Conservation (phyloP, 2,797 vertebrate genomes). For the Liparis tanakae region DNA sequence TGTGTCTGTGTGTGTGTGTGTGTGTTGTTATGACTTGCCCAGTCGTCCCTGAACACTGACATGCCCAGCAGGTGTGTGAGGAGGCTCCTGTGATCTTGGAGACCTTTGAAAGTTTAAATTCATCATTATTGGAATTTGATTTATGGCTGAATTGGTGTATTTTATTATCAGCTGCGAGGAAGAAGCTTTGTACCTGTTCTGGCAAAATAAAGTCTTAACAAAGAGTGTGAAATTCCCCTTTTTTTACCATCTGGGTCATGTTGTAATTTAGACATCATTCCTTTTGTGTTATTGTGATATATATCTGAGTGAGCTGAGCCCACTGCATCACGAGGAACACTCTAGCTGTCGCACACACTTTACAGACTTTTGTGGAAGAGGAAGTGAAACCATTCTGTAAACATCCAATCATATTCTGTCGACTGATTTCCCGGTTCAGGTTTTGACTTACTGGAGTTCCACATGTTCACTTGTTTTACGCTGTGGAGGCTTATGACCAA, state of each 20-base stretch:
- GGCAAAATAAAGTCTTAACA: constrained; percentile 27
- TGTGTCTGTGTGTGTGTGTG: constrained; percentile 40
- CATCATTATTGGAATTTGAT: constrained; percentile 73
- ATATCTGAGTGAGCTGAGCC: background rate
- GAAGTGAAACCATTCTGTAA: background rate
- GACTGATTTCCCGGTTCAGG: background rate
- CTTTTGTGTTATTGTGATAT: background rate
- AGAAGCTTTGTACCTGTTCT: constrained; percentile 38
- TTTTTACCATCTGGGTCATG: constrained; percentile 14
- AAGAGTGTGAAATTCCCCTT: constrained; percentile 20
- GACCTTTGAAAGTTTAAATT: constrained; percentile 72
- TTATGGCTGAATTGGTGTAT: constrained; percentile 60
- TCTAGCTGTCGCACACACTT: background rate
- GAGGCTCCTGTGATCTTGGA: constrained; percentile 74
- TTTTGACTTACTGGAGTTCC: background rate
- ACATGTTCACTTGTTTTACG: too few relatives aligned
- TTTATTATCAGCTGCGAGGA: constrained; percentile 53
- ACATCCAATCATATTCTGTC: background rate
- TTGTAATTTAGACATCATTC: constrained; percentile 9
- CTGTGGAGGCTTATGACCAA: background rate
- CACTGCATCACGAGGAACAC: background rate
- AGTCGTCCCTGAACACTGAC: constrained; percentile 71
- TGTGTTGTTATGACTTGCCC: constrained; percentile 56
- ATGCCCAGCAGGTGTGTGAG: constrained; percentile 75
- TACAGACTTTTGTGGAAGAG: background rate